Percentiles rank a stretch among this genome's conserved stretches.
Conservation (phyloP, 2,113 vertebrate species). For the Mirounga angustirostris region DNA sequence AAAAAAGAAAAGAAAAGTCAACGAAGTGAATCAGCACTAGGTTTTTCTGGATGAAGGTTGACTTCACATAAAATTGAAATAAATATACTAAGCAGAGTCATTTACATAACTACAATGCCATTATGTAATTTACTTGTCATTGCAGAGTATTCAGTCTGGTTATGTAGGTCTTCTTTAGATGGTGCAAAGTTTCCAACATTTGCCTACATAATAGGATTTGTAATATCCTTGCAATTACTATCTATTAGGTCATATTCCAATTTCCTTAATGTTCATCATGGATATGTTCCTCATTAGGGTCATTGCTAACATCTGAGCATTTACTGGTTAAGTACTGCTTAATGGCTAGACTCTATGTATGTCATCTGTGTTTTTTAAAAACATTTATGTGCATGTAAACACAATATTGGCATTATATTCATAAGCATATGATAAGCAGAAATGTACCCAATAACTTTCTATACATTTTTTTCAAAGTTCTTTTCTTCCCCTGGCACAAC, state of each 20-base stretch:
- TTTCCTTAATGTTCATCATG: slow-evolving; percentile 44
- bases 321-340: slow-evolving; percentile 17
- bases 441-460: slow-evolving; percentile 59
- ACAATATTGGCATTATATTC: not conserved
- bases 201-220: slow-evolving; percentile 54
- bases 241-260: slow-evolving; percentile 42
- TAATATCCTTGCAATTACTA: slow-evolving; percentile 60
- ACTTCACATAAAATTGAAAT: slow-evolving; percentile 30
- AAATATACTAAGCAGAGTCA: slow-evolving; percentile 35
- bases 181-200: slow-evolving; percentile 47
- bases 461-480: not conserved
- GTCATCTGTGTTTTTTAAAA: slow-evolving; percentile 38
- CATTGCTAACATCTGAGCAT: slow-evolving; percentile 7
- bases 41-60: slow-evolving; percentile 57
- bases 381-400: slow-evolving; percentile 1
- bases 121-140: slow-evolving; percentile 56
- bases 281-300: not conserved
- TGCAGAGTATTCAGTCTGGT: slow-evolving; percentile 10
- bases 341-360: not conserved
- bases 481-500: slow-evolving; percentile 42
- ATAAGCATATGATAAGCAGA: slow-evolving; percentile 38
- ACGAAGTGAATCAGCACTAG: slow-evolving; percentile 54
- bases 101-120: slow-evolving; percentile 33
- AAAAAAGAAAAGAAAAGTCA: not conserved
- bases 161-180: slow-evolving; percentile 14